Evolutionary conservation across 1,140 invertebrate genomes (phyloP).

Genomic region (Charaxes varanes): DNA sequence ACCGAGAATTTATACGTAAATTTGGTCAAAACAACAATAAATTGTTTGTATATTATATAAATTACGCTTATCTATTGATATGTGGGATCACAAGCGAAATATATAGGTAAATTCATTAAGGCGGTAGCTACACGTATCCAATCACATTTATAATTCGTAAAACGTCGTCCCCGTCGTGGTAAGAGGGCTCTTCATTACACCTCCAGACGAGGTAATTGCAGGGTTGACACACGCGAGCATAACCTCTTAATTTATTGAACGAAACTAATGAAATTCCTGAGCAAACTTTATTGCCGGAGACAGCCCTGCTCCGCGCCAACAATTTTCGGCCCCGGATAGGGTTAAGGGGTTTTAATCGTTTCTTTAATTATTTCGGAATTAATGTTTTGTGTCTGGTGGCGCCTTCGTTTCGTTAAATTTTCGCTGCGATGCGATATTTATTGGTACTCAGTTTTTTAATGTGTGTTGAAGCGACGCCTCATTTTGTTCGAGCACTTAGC

Average conservation of each 20-base stretch:
- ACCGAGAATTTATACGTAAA: no score
- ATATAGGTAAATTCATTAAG: no score
- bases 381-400: conserved; percentile 35
- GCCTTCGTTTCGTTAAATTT: conserved; percentile 29
- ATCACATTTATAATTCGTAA: conserved; percentile 33
- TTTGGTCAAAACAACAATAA: no score
- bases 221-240: conserved; percentile 68
- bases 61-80: no score
- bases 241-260: conserved; percentile 74
- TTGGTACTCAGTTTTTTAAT: conserved; percentile 7
- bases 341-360: conserved; percentile 53
- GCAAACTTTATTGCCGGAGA: conserved; percentile 63
- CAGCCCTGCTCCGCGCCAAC: conserved; percentile 58
- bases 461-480: background rate
- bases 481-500: conserved; percentile 1
- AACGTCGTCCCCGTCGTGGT: conserved; percentile 26
- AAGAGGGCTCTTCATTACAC: conserved; percentile 62
- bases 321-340: conserved; percentile 52
- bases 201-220: conserved; percentile 65
- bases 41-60: no score
- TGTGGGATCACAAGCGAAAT: no score
- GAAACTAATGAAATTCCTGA: conserved; percentile 72
- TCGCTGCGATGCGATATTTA: background rate
- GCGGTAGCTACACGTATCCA: conserved; percentile 19
- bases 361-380: conserved; percentile 68